A percentile compares a stretch with the other conserved stretches of the same genome.
phyloP scores from a whole-genome alignment of 2,888 invertebrate genomes.

The Germaria angustata region DNA sequence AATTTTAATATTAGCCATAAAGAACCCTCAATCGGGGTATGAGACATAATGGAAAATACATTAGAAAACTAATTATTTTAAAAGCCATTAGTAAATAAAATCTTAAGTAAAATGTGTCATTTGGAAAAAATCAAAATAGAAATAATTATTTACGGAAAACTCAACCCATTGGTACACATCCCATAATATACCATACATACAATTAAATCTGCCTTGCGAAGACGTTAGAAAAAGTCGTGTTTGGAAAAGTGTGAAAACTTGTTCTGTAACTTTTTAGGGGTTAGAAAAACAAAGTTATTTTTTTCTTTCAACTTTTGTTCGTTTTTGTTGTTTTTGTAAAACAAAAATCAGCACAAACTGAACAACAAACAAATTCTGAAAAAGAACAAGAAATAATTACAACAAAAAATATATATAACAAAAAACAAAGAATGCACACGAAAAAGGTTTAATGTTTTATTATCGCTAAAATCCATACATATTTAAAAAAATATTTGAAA shows the following conservation, averaged over 20 bases:
- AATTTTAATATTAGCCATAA: too few species aligned
- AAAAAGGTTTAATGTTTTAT: background rate
- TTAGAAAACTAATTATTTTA: background rate
- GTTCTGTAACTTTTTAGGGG: slow-evolving; percentile 42
- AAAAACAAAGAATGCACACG: background rate
- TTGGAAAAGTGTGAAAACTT: slow-evolving; percentile 46
- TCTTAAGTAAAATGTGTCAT: background rate
- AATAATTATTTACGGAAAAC: background rate
- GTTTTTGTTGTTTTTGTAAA: slow-evolving; percentile 8
- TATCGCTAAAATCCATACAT: too few species aligned
- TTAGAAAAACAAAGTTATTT: slow-evolving; percentile 16
- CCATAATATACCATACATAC: slow-evolving; percentile 23
- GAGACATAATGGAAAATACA: background rate
- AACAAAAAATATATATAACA: slow-evolving; percentile 40
- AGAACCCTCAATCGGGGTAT: too few species aligned
- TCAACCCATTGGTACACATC: background rate
- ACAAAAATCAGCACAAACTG: slow-evolving; percentile 56
- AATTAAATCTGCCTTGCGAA: background rate
- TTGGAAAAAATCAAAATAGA: background rate
- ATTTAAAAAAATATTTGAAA: too few species aligned
- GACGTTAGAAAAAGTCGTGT: background rate
- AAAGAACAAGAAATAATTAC: slow-evolving; percentile 8
- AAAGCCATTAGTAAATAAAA: slow-evolving; percentile 20
- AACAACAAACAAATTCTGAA: slow-evolving; percentile 16
- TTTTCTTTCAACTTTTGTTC: slow-evolving; percentile 15